phyloP scores from a whole-genome alignment of 1,140 invertebrate genomes.

The Tenebrio molitor region DNA sequence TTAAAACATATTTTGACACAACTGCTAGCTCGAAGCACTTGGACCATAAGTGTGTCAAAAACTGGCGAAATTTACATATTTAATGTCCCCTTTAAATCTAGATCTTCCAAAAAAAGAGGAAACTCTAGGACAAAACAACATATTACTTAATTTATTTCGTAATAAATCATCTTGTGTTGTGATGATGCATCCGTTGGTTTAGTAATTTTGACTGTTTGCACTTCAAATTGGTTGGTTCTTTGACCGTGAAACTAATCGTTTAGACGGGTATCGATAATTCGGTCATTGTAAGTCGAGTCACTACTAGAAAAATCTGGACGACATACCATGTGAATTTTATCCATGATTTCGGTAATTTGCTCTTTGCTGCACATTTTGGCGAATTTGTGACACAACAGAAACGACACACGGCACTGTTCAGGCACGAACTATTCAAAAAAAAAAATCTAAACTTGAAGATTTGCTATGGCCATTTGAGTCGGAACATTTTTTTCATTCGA shows the following conservation, averaged over 20 bases:
- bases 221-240: background rate
- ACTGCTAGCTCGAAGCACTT: too few relatives aligned
- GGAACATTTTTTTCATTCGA: slow-evolving; percentile 10
- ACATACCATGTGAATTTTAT: slow-evolving; percentile 65
- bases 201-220: background rate
- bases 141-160: slow-evolving; percentile 12
- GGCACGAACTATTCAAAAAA: too few relatives aligned
- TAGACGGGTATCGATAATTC: background rate
- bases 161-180: background rate
- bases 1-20: background rate
- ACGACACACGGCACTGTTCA: slow-evolving; percentile 8
- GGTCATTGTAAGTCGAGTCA: background rate
- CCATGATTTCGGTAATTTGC: slow-evolving; percentile 64
- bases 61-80: background rate
- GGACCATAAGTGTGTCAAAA: slow-evolving; percentile 16
- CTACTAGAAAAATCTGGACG: background rate
- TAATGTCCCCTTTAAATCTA: too few relatives aligned
- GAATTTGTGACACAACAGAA: background rate
- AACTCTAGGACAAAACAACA: background rate
- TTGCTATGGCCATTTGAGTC: background rate
- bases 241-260: background rate
- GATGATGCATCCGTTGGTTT: background rate
- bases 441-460: too few relatives aligned
- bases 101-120: too few relatives aligned
- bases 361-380: slow-evolving; percentile 64